Conservation (phyloP, 1,140 invertebrate genomes). For the Bactericera cockerelli region DNA sequence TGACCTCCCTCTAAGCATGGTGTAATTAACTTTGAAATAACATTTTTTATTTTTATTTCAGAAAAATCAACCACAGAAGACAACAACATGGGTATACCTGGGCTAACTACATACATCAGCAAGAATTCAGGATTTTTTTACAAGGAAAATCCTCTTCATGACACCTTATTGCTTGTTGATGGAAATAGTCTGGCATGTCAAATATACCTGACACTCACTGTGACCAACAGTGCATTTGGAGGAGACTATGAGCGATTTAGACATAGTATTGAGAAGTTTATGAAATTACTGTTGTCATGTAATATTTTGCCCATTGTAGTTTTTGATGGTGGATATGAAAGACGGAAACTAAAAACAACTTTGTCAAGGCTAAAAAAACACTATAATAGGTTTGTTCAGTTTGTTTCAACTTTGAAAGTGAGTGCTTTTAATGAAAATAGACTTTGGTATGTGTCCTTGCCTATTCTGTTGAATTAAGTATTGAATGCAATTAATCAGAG, state of each 20-base stretch:
- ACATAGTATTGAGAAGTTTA: constrained; percentile 45
- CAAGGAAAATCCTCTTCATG: constrained; percentile 43
- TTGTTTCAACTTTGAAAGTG: no score
- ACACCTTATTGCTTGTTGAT: constrained; percentile 61
- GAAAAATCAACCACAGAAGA: no score
- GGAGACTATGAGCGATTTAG: constrained; percentile 73
- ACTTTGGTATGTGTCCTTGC: no score
- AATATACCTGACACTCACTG: constrained; percentile 45
- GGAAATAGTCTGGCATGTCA: constrained; percentile 60
- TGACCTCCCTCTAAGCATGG: no score
- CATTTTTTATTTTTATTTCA: no score
- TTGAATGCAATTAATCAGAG: no score
- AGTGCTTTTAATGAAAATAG: no score
- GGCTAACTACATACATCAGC: constrained; percentile 63
- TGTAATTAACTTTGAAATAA: no score
- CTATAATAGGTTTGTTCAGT: constrained; percentile 24
- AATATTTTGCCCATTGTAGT: constrained; percentile 59
- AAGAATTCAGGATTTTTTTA: constrained; percentile 46
- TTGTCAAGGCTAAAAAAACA: constrained; percentile 41
- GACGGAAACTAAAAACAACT: constrained; percentile 56
- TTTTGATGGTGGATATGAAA: constrained; percentile 66
- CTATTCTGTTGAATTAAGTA: no score
- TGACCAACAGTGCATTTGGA: constrained; percentile 53
- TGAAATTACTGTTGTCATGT: constrained; percentile 50
- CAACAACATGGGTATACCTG: constrained; percentile 61